Base-by-base conservation (phyloP, 2,113 vertebrate genomes). In the Gallinago paraguaiae region DNA sequence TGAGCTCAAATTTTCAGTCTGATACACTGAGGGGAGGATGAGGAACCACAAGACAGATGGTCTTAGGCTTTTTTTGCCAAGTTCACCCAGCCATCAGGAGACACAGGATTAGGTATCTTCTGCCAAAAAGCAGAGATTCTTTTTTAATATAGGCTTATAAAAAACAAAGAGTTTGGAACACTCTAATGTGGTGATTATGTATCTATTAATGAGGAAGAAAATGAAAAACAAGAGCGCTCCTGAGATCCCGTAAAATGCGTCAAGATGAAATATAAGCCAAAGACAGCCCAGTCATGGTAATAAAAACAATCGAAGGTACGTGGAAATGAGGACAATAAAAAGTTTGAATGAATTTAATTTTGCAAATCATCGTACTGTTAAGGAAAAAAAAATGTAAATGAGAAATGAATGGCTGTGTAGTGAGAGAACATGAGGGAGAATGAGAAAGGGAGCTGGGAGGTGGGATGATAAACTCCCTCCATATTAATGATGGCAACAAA, bases 11-110 rank as follows among this genome's bases (percentile, higher is more conserved):
- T 35, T 41, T 57, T 88, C 51, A 64, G 75, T 33, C 63, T 84
- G 79, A 45, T 17, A 14, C 48, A 37, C 70, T 27, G 78, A 48
- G 54, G 93, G 54, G 93, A 94, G 75, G 90, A n/a, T 74, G 41
- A 57, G 74, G 87, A 94, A 61, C 51, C 82, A 53, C 64, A 65
- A n/a, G 87, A 65, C 95, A 97, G 95, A 96, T 95, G 96, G 95
- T 53, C 45, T 67, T 23, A 25, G 14, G 37, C n/a, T 45, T 13
- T 54, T 57, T 80, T 63, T 86, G 93, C 97, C 97, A 96, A 96
- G 76, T 70, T 86, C 78, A 76, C 50, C 61, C 88, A 86, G 30
- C 17, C 51, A 65, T 46, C 69, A 41, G 81, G 92, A 96, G 70
- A 75, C 57, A 33, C 76, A 80, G 83, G 64, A 72, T 69, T 57